Evolutionary conservation across 2,797 vertebrate genomes (phyloP).

Genomic region (Sciurus vulgaris): DNA sequence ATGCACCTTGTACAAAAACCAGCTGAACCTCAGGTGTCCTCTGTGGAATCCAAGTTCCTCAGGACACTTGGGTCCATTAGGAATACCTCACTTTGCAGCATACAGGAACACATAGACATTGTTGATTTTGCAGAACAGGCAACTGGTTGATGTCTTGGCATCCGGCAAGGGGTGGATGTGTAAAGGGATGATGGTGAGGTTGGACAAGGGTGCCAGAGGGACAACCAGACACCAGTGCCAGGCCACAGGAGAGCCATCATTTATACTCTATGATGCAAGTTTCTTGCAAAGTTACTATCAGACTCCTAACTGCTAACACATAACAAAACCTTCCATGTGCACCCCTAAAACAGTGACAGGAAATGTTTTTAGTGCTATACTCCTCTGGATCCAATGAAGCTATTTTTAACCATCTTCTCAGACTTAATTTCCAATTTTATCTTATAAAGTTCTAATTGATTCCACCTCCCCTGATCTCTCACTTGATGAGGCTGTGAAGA

Average conservation of each 20-base stretch:
- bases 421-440: slow-evolving; percentile 85
- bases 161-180: background rate
- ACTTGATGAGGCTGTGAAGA: slow-evolving; percentile 82
- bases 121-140: background rate
- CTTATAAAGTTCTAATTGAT: slow-evolving; percentile 83
- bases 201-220: background rate
- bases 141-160: background rate
- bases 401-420: slow-evolving; percentile 82
- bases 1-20: background rate
- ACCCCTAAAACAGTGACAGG: background rate
- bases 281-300: slow-evolving; percentile 14
- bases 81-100: background rate
- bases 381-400: slow-evolving; percentile 58
- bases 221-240: background rate
- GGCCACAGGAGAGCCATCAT: background rate
- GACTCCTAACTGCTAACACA: slow-evolving; percentile 10
- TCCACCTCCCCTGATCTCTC: slow-evolving; percentile 83
- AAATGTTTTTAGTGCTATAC: slow-evolving; percentile 35
- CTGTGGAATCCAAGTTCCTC: background rate
- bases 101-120: background rate
- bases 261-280: background rate
- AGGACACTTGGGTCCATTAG: background rate
- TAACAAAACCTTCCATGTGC: background rate
- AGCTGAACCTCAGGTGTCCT: background rate
- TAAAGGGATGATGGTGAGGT: background rate